Percentiles rank a stretch among this genome's conserved stretches.
Conservation (phyloP, 2,888 invertebrate genomes). For the Acronicta aceris region DNA sequence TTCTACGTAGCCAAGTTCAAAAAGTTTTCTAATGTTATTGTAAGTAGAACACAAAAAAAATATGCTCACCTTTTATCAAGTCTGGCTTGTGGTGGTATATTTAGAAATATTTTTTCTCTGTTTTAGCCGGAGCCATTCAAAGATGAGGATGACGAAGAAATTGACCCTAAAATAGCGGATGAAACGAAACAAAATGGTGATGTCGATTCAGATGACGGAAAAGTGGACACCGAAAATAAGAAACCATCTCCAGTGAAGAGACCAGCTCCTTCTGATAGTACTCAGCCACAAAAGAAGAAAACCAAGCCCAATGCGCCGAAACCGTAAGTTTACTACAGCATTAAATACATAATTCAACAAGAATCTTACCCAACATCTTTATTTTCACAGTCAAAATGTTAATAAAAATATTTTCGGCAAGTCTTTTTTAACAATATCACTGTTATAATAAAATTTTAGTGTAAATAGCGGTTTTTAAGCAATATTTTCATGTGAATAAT, state of each 20-base stretch:
- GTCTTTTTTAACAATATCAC: too few species aligned
- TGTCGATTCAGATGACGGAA: conserved; percentile 60
- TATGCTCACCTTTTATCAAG: too few species aligned
- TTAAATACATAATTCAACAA: not conserved
- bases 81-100: too few species aligned
- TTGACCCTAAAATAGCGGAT: conserved; percentile 54
- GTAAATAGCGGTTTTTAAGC: too few species aligned
- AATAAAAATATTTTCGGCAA: too few species aligned
- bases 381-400: too few species aligned
- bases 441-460: too few species aligned
- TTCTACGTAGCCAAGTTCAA: conserved; percentile 99
- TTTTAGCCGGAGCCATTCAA: conserved; percentile 83
- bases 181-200: conserved; percentile 72
- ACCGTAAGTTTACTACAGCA: conserved; percentile 48
- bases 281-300: conserved; percentile 73
- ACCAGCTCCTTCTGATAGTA: conserved; percentile 58
- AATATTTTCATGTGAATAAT: too few species aligned
- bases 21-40: conserved; percentile 96
- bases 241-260: conserved; percentile 67
- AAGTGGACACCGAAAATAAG: conserved; percentile 41
- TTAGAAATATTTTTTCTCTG: conserved; percentile 14
- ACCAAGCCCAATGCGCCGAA: conserved; percentile 61
- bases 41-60: conserved; percentile 63
- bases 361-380: too few species aligned
- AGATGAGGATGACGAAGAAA: conserved; percentile 80